Conservation (phyloP, 2,113 vertebrate genomes). For the Hyla sarda region DNA sequence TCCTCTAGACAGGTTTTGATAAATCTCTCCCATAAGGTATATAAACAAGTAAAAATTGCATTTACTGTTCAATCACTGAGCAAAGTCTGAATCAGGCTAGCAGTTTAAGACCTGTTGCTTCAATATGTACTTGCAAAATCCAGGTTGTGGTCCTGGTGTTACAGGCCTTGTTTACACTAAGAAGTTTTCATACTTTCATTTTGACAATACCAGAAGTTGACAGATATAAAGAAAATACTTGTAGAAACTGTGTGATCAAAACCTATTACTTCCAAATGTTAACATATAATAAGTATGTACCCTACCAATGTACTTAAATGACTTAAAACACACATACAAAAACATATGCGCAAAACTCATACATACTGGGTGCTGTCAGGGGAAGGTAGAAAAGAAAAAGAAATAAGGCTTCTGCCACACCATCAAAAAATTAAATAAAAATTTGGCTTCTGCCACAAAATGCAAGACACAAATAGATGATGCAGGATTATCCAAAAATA, state of each 20-base stretch:
- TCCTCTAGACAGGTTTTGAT: too few species aligned
- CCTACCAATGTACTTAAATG: not conserved
- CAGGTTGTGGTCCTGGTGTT: not conserved
- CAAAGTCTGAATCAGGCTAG: too few species aligned
- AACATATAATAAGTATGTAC: not conserved
- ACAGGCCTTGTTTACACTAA: not conserved
- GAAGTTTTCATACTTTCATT: not conserved
- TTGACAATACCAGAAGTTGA: too few species aligned
- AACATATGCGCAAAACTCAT: not conserved
- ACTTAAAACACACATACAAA: not conserved
- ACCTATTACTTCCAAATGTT: not conserved
- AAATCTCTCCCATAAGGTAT: too few species aligned
- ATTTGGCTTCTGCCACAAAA: constrained; percentile 13
- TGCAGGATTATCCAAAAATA: constrained; percentile 1
- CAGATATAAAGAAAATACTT: not conserved
- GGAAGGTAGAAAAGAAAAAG: not conserved
- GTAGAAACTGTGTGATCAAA: not conserved
- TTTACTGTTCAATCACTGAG: too few species aligned
- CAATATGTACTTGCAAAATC: not conserved
- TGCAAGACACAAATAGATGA: constrained; percentile 11
- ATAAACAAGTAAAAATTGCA: not conserved
- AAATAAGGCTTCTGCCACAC: constrained; percentile 7
- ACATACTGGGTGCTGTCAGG: constrained; percentile 10
- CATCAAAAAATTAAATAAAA: not conserved
- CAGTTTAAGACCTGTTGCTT: too few species aligned